Conservation (phyloP, 2,797 vertebrate species). For the Sebastes diaconus region DNA sequence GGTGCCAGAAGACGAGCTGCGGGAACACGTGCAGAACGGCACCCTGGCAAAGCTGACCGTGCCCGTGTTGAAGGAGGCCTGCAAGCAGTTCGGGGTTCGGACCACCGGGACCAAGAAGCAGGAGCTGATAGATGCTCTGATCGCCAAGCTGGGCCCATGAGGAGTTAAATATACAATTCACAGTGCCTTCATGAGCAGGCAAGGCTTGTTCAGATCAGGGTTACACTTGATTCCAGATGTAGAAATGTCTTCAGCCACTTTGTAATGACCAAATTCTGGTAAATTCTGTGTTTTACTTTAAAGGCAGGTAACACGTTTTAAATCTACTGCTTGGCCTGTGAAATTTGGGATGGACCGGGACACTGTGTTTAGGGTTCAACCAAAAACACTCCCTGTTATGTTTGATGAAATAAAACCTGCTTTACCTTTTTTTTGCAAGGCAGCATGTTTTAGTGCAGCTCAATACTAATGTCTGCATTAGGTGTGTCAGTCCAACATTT, state of each 20-base stretch:
- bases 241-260: neutral
- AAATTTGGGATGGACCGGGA: neutral
- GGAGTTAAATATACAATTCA: neutral
- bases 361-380: neutral
- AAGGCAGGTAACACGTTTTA: neutral
- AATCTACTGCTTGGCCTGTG: accelerated
- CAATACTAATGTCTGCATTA: neutral
- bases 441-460: neutral
- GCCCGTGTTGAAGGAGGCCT: conserved; percentile 89
- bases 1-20: conserved; percentile 84
- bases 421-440: neutral
- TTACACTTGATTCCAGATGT: no score
- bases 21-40: conserved; percentile 78
- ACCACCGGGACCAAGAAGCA: conserved; percentile 91
- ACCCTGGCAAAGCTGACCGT: conserved; percentile 93
- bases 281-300: neutral
- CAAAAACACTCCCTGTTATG: neutral
- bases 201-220: neutral
- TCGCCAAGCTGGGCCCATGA: conserved; percentile 73
- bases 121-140: conserved; percentile 89
- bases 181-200: neutral
- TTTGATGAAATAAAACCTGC: neutral
- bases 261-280: neutral
- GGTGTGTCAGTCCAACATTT: neutral
- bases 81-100: conserved; percentile 83